Evolutionary conservation across 2,797 vertebrate species (phyloP), one percentile per base, ranked within the genome.

Genomic region (Loris lydekkerianus): DNA sequence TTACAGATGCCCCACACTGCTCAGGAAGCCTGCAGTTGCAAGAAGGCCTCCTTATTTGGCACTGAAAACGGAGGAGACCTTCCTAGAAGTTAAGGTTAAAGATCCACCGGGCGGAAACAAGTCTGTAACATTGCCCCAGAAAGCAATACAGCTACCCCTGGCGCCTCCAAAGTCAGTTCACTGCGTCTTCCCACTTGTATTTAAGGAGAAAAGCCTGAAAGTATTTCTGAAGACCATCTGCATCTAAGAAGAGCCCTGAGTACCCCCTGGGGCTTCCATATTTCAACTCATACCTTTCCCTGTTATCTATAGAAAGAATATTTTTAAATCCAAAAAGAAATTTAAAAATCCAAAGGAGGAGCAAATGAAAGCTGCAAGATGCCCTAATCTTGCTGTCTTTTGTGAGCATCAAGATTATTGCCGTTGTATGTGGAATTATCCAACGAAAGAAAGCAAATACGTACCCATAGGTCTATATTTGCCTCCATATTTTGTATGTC

Each of bases 261-360:
- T 49, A 21, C 29, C n/a, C 83, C 29, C 67, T 43, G 3, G 10
- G 37, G 29, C 49, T 49, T 83, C 69, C 80, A 0, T 40, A 23
- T 77, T 84, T 92, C 56, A 65, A 40, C 46, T 87, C 58, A 23
- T 37, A 49, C n/a, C 69, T 92, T 86, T 67, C 85, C 87, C 65
- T 40, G n/a, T 85, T 78, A 58, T 37, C 70, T 86, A 56, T 21
- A 49, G 56, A 91, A 89, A 91, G 15, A 3, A 27, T 81, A 86
- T 89, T 78, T 93, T 95, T 94, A 92, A 96, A 85, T 89, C n/a
- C 85, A 40, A 78, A 93, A 91, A 87, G 56, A 96, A 93, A 91
- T 43, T 7, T 23, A 97, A 80, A 95, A 92, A 37, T 86, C 94
- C 11, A 77, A 93, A 93, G 53, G 11, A 69, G 21, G 27, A 67